Evolutionary conservation across 2,888 invertebrate species (phyloP).

Genomic region (Litoditis marina): DNA sequence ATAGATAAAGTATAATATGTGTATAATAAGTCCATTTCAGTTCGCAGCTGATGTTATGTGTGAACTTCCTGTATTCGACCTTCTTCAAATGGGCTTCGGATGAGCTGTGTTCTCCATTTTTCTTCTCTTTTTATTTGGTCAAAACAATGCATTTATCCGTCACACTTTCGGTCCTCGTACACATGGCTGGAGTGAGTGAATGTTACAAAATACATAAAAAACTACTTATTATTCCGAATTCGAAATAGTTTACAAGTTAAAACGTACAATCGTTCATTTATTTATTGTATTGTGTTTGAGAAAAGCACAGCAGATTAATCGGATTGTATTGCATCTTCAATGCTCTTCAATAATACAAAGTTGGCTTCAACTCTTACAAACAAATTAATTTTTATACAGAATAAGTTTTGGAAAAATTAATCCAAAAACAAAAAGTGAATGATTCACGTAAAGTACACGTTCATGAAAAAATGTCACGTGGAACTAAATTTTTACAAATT

Average conservation of each 20-base stretch:
- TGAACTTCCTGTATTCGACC: constrained; percentile 56
- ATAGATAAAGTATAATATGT: background rate
- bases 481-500: background rate
- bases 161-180: constrained; percentile 53
- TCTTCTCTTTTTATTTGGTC: constrained; percentile 43
- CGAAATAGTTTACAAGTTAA: no score
- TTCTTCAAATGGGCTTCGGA: constrained; percentile 56
- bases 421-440: no score
- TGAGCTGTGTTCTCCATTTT: constrained; percentile 47
- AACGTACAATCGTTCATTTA: no score
- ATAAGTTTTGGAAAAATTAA: no score
- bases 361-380: no score
- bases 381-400: no score
- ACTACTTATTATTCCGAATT: no score
- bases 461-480: no score
- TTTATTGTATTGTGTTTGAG: background rate
- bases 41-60: constrained; percentile 51
- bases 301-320: background rate
- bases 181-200: constrained; percentile 48
- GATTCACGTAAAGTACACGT: no score
- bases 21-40: constrained; percentile 31
- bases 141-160: constrained; percentile 49
- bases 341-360: no score
- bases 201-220: no score
- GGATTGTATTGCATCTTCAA: no score